Base-by-base conservation (phyloP, 2,888 invertebrate genomes). In the Pseudanteris insignis region DNA sequence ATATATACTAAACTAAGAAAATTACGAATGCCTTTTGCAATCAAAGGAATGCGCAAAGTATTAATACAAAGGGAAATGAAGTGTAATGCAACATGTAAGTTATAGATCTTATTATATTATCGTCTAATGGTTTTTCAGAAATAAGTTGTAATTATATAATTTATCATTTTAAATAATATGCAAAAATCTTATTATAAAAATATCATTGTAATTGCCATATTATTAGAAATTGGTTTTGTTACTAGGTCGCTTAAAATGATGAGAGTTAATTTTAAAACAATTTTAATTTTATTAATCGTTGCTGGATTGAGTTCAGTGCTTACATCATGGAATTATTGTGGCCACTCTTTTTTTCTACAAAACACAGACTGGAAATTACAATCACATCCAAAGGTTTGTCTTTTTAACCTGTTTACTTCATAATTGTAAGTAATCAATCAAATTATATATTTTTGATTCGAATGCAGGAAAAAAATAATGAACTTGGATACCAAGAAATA, bases 231-330 rank as follows among this genome's bases (percentile, higher is more conserved):
- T 18, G 6, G n/a, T 26, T n/a, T 8, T 26, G 10, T 11, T 30
- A 12, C 15, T 47, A 78, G 78, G 74, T 82, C 81, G 70, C 81
- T 80, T 75, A 85, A 89, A 83, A 88, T 89, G 84, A 85, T 90
- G 86, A 86, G 91, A 68, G 81, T 91, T 72, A 92, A 91, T 81
- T 84, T 91, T 79, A 91, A 91, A 81, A 83, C 88, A 73, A 85
- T 88, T 65, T 81, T 92, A 65, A 81, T 89, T 38, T 44, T 78
- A 63, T 59, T 79, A 25, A 65, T 76, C 66, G 75, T 77, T 29
- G 75, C 76, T 47, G 89, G 88, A 28, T 79, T 89, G 67, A 83
- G 90, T 67, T 86, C 89, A 67, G 87, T 88, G 65, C 81, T 91
- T 40, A 84, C 86, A 28, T 85, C 90, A 67, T 92, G 91, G 88